Conservation (phyloP, 2,888 invertebrate species). For the Drosophila demipolita region DNA sequence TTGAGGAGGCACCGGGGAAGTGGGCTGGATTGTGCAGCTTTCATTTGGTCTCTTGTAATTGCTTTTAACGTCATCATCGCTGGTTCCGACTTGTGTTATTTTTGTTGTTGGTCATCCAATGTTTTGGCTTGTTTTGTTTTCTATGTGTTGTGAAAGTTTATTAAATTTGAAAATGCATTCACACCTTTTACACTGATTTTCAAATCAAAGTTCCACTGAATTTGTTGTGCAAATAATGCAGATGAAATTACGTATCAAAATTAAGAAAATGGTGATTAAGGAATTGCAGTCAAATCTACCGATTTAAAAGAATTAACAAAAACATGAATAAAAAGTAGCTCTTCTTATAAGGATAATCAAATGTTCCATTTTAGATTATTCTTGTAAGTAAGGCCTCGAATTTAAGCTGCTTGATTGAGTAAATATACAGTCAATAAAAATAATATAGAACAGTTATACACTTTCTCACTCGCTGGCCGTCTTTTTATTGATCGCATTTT, state of each 20-base stretch:
- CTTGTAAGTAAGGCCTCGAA: not conserved
- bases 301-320: not conserved
- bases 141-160: slow-evolving; percentile 37
- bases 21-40: slow-evolving; percentile 38
- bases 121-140: slow-evolving; percentile 27
- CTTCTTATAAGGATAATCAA: slow-evolving; percentile 8
- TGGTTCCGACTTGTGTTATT: slow-evolving; percentile 34
- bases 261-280: slow-evolving; percentile 42
- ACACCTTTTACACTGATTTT: slow-evolving; percentile 46
- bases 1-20: not conserved
- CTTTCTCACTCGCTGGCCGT: not conserved
- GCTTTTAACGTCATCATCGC: slow-evolving; percentile 78
- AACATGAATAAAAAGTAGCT: not conserved
- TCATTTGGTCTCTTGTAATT: slow-evolving; percentile 65
- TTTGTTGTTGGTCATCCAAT: slow-evolving; percentile 27
- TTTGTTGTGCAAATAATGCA: slow-evolving; percentile 10
- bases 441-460: slow-evolving; percentile 18
- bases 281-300: slow-evolving; percentile 18
- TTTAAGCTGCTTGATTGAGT: slow-evolving; percentile 18
- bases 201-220: slow-evolving; percentile 49
- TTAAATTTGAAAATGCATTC: slow-evolving; percentile 53
- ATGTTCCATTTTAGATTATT: slow-evolving; percentile 7
- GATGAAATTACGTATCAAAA: slow-evolving; percentile 6
- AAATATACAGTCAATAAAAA: slow-evolving; percentile 35
- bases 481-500: slow-evolving; percentile 44